Evolutionary conservation across 2,113 vertebrate species (phyloP).

Genomic region (Pionites leucogaster): DNA sequence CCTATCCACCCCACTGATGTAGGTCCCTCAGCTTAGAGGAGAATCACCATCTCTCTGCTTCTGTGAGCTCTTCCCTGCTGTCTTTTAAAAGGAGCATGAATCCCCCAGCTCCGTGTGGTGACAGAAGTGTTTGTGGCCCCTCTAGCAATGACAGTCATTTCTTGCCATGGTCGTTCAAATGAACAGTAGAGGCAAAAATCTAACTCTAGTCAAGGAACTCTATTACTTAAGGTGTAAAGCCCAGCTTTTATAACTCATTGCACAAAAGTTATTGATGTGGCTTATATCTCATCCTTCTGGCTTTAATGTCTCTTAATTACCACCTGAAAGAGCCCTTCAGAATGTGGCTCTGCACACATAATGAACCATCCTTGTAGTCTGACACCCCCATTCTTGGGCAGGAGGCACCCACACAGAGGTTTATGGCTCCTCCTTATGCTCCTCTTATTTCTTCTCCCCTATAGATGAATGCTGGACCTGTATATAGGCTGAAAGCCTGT

Average conservation of each 20-base stretch:
- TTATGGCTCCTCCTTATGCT: not conserved
- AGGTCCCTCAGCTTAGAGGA: not conserved
- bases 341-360: not conserved
- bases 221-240: not conserved
- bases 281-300: not conserved
- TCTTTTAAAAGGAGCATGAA: not conserved
- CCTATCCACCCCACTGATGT: rapidly evolving
- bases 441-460: not conserved
- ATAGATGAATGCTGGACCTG: not conserved
- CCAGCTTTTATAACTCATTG: not conserved
- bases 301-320: not conserved
- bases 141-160: not conserved
- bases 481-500: not conserved
- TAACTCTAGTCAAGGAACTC: not conserved
- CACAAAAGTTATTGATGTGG: not conserved
- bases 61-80: not conserved
- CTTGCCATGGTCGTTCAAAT: not conserved
- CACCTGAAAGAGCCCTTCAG: not conserved
- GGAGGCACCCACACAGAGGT: not conserved
- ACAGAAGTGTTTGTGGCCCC: not conserved
- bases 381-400: not conserved
- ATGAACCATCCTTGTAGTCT: not conserved
- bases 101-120: not conserved
- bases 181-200: not conserved
- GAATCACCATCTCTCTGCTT: not conserved